Evolutionary conservation across 2,888 invertebrate species (phyloP).

Genomic region (Apoda limacodes): DNA sequence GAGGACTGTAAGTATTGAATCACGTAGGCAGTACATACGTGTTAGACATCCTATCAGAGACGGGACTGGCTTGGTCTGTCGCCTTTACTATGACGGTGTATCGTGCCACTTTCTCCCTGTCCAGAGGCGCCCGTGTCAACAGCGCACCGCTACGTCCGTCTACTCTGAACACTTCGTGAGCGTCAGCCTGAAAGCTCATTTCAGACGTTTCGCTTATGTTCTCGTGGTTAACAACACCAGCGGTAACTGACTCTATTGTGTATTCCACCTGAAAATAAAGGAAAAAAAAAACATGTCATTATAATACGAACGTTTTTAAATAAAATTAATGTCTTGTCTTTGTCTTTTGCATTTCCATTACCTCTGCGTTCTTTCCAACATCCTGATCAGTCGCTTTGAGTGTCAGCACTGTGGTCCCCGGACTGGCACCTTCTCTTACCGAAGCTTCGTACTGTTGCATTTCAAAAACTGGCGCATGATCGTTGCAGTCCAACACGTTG

Average conservation of each 20-base stretch:
- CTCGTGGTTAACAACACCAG: conserved; percentile 42
- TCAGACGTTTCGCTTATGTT: conserved; percentile 43
- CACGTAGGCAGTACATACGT: no score
- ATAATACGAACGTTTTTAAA: neutral
- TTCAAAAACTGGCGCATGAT: conserved; percentile 94
- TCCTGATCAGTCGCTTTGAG: conserved; percentile 94
- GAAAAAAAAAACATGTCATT: neutral
- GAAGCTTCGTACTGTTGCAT: conserved; percentile 90
- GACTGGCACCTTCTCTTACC: conserved; percentile 88
- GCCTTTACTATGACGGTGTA: conserved; percentile 90
- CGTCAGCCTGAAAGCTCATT: conserved; percentile 50
- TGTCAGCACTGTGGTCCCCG: conserved; percentile 89
- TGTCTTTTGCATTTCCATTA: conserved; percentile 27
- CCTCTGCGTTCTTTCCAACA: conserved; percentile 89
- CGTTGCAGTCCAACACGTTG: conserved; percentile 94
- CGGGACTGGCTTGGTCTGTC: conserved; percentile 84
- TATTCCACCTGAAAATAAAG: conserved; percentile 73
- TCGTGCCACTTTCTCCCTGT: conserved; percentile 87
- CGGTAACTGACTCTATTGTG: conserved; percentile 78
- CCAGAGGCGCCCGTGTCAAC: conserved; percentile 82
- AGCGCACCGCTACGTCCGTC: conserved; percentile 89
- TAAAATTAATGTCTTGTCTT: neutral
- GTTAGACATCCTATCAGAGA: conserved; percentile 82
- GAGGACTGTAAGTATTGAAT: no score
- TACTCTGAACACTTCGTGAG: conserved; percentile 84